These are phyloP conservation scores for Megamerina dolium DNA, from an alignment of 2,888 invertebrate genomes.

Conservation along the genomic window DNA sequence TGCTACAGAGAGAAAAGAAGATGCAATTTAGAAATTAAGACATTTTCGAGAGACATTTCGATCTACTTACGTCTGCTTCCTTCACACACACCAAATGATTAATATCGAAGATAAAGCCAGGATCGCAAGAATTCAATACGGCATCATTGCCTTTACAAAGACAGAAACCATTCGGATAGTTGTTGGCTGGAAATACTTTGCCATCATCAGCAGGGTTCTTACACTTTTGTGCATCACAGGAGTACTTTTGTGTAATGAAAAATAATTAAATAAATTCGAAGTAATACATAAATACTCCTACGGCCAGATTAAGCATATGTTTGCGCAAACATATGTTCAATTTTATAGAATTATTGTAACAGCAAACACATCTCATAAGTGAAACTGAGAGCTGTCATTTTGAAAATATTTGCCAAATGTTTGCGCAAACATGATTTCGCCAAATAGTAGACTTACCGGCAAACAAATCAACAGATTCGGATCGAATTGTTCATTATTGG, in stretches of 20 bases:
- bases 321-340: too few relatives aligned
- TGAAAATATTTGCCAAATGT: too few relatives aligned
- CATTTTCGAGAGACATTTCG: too few relatives aligned
- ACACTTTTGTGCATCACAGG: slow-evolving; percentile 4
- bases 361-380: too few relatives aligned
- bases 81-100: slow-evolving; percentile 13
- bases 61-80: slow-evolving; percentile 23
- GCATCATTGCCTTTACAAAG: slow-evolving; percentile 23
- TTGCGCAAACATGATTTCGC: neutral
- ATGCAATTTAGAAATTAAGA: too few relatives aligned
- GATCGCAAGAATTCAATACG: slow-evolving; percentile 18
- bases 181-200: slow-evolving; percentile 13
- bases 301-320: too few relatives aligned
- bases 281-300: too few relatives aligned
- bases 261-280: too few relatives aligned
- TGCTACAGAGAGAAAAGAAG: neutral
- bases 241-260: neutral
- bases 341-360: too few relatives aligned
- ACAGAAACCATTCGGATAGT: slow-evolving; percentile 27
- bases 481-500: slow-evolving; percentile 17
- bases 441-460: slow-evolving; percentile 6
- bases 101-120: slow-evolving; percentile 18
- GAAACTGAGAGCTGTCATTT: too few relatives aligned
- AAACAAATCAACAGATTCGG: slow-evolving; percentile 13
- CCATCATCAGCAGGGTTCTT: slow-evolving; percentile 4